Conservation (phyloP, 2,888 invertebrate species). For the Eupelmus urozonus region DNA sequence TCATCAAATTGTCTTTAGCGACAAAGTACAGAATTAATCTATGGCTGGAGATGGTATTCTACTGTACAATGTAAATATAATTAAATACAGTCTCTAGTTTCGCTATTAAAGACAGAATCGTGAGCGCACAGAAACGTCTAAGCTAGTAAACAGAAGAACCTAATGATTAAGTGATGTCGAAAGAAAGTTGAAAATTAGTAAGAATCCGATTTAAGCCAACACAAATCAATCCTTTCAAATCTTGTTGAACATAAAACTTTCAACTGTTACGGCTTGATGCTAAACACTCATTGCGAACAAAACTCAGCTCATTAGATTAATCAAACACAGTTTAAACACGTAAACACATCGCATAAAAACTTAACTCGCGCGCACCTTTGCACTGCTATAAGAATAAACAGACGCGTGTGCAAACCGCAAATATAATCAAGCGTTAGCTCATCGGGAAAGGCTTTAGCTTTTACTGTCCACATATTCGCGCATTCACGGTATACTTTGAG, state of each 20-base stretch:
- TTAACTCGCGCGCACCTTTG: no score
- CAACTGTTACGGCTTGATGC: background rate
- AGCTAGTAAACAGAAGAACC: no score
- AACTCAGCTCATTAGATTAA: background rate
- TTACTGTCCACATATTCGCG: background rate
- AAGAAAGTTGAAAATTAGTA: no score
- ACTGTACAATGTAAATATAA: slow-evolving; percentile 33
- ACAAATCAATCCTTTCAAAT: no score
- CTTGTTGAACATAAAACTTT: no score
- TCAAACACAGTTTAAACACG: background rate
- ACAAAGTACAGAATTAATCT: slow-evolving; percentile 14
- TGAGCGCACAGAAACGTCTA: slow-evolving; percentile 19
- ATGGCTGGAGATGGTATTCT: background rate
- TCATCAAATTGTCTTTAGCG: slow-evolving; percentile 31
- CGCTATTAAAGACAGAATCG: background rate
- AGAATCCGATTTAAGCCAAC: no score
- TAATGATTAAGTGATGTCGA: no score
- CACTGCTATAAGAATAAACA: no score
- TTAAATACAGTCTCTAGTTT: slow-evolving; percentile 15
- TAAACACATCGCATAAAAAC: slow-evolving; percentile 1
- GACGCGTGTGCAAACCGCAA: background rate
- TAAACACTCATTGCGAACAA: background rate
- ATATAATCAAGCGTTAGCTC: background rate
- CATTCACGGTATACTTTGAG: background rate
- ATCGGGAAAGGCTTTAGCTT: background rate